Percentiles rank a stretch among this genome's conserved stretches.
These are phyloP conservation scores for Ariopsis seemanni DNA, from an alignment of 2,113 vertebrate genomes.

Conservation along the genomic window DNA sequence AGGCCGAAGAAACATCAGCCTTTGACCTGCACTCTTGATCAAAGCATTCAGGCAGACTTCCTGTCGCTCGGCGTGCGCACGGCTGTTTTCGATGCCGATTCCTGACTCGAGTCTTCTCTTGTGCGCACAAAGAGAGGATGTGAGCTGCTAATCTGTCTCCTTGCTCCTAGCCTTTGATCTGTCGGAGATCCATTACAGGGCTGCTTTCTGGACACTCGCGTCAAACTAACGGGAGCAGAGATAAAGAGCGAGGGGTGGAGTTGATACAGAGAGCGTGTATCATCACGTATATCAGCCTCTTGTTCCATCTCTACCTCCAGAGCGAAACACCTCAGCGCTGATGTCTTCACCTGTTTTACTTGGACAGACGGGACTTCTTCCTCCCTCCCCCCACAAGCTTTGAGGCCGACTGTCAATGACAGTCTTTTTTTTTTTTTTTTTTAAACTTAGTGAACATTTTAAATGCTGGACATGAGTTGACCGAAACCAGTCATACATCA, in stretches of 20 bases:
- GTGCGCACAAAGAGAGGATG: conserved; percentile 8
- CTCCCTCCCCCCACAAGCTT: background rate
- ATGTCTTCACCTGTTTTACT: background rate
- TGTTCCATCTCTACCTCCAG: background rate
- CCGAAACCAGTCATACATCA: background rate
- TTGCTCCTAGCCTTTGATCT: conserved; percentile 20
- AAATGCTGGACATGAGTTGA: background rate
- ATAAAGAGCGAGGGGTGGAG: conserved; percentile 7
- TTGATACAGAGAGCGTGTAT: background rate
- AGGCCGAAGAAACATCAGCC: conserved; percentile 27
- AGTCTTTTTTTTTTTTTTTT: background rate
- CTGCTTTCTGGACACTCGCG: background rate
- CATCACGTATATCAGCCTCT: background rate
- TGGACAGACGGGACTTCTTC: background rate
- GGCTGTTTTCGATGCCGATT: conserved; percentile 1
- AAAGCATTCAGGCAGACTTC: conserved; percentile 32
- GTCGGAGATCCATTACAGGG: conserved; percentile 14
- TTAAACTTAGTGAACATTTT: background rate
- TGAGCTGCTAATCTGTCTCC: conserved; percentile 35
- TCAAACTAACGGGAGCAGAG: background rate
- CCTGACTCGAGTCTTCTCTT: conserved; percentile 14
- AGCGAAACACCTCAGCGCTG: background rate
- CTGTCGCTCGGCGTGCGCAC: conserved; percentile 6
- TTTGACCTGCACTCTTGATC: conserved; percentile 37
- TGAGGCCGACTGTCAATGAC: background rate